Evolutionary conservation across 2,888 invertebrate genomes (phyloP).

Genomic region (Panopea generosa): DNA sequence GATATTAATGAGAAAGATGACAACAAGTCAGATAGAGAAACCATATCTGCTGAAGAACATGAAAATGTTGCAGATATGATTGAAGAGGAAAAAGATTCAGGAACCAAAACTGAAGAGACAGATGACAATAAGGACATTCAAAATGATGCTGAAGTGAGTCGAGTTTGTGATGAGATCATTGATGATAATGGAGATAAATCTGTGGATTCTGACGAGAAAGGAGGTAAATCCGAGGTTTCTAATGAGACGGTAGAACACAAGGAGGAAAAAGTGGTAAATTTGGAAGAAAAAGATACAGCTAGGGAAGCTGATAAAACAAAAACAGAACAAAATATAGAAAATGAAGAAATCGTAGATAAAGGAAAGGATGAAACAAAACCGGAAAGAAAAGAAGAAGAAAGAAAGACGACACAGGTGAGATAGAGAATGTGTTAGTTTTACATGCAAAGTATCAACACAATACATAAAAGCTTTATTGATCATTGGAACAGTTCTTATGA

Average conservation of each 20-base stretch:
- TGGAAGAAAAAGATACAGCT: neutral
- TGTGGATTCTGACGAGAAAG: neutral
- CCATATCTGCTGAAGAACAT: neutral
- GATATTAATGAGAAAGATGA: neutral
- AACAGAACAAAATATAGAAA: neutral
- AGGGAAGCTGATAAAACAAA: neutral
- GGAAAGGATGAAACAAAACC: neutral
- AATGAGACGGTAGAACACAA: neutral
- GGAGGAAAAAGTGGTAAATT: neutral
- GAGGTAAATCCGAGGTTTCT: neutral
- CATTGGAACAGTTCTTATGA: no score
- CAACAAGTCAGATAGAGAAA: neutral
- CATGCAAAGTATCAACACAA: no score
- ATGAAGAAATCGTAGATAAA: neutral
- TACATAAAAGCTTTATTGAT: no score
- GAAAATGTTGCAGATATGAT: neutral
- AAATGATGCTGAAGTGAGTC: neutral
- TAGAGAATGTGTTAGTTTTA: no score
- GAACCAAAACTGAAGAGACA: neutral
- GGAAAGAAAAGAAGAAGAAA: neutral
- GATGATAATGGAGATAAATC: neutral
- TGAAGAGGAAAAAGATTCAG: neutral
- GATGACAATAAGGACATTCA: neutral
- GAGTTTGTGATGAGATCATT: neutral
- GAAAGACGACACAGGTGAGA: neutral